Percentiles rank a stretch among this genome's conserved stretches.
Evolutionary conservation across 2,888 invertebrate species (phyloP).

Genomic region (Pyrgus malvae): DNA sequence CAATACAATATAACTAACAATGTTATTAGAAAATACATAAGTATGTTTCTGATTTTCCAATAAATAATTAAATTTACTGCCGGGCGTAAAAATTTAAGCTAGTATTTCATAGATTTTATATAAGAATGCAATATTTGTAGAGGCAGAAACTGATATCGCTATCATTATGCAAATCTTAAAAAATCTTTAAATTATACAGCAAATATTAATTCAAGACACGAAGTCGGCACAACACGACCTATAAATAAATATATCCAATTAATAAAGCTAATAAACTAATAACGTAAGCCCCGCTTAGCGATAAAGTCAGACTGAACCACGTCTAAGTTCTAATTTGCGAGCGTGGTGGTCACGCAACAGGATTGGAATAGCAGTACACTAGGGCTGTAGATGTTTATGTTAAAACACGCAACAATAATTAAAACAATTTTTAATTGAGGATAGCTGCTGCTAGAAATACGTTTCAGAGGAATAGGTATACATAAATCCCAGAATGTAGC

Average conservation of each 20-base stretch:
- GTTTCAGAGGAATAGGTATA: no score
- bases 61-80: no score
- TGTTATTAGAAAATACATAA: no score
- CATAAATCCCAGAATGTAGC: no score
- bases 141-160: no score
- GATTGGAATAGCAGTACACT: background rate
- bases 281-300: background rate
- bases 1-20: background rate
- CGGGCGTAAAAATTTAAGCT: no score
- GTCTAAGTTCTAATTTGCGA: slow-evolving; percentile 12
- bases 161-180: no score
- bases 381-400: background rate
- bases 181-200: background rate
- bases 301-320: slow-evolving; percentile 12
- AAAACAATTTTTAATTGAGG: no score
- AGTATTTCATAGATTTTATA: no score
- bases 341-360: slow-evolving; percentile 14
- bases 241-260: slow-evolving; percentile 14
- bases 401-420: background rate
- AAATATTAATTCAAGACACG: background rate
- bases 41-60: no score
- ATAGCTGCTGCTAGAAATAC: no score
- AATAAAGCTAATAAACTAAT: slow-evolving; percentile 19
- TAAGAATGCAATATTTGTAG: no score
- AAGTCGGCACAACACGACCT: background rate